Evolutionary conservation across 1,140 invertebrate species (phyloP), one percentile per base, ranked within the genome.

Genomic region (Anagrus nilaparvatae): DNA sequence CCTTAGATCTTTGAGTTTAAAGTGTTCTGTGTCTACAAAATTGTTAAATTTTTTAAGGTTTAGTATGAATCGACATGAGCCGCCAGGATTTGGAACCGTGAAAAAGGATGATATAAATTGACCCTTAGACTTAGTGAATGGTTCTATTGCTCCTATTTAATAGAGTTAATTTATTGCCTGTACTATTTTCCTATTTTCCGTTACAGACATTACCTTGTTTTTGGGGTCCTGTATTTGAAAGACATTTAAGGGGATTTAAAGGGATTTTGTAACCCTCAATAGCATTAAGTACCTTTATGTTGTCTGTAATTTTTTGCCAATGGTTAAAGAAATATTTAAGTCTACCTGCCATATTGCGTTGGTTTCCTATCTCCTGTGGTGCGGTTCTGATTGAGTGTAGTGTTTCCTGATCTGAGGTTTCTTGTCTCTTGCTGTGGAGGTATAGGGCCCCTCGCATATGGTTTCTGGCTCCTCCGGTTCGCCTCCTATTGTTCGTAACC

Each of bases 41-140:
- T n/a, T n/a, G n/a, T n/a, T n/a, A n/a, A n/a, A n/a, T n/a, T n/a
- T n/a, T n/a, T n/a, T n/a, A n/a, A n/a, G n/a, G n/a, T n/a, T n/a
- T n/a, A n/a, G n/a, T n/a, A n/a, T n/a, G n/a, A n/a, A n/a, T n/a
- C n/a, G n/a, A n/a, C n/a, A n/a, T n/a, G n/a, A n/a, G n/a, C n/a
- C n/a, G n/a, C n/a, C n/a, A n/a, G n/a, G n/a, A n/a, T n/a, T n/a
- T n/a, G 17, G 21, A 10, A n/a, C n/a, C n/a, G n/a, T n/a, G n/a
- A 23, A 25, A 39, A 28, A 25, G n/a, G 13, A 25, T 8, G 36
- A 39, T 17, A 39, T 17, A 16, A 39, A 39, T 27, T 39, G 14
- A 28, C 29, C 17, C 4, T 13, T 27, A 9, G 36, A 25, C 8
- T 14, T 4, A 18, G 14, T 3, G 14, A 23, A 39, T 18, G 18